These are phyloP conservation scores for Mormyrus lacerda DNA, from an alignment of 2,113 vertebrate genomes.

Conservation along the genomic window DNA sequence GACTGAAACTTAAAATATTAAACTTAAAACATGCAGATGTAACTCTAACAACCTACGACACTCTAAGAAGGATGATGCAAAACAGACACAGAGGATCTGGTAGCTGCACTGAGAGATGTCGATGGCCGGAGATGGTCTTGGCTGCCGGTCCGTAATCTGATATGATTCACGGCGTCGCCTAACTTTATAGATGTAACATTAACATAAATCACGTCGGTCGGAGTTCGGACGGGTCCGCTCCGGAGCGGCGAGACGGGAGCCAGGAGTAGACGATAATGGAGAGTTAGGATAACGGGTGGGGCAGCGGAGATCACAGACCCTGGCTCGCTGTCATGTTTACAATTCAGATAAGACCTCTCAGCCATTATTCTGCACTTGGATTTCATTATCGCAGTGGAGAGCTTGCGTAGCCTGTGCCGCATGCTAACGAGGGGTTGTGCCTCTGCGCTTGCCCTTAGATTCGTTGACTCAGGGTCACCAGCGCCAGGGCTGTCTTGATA, in stretches of 20 bases:
- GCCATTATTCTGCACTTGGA: conserved; percentile 30
- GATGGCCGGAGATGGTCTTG: conserved; percentile 49
- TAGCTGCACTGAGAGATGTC: conserved; percentile 48
- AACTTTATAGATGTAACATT: conserved; percentile 71
- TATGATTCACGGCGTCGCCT: conserved; percentile 73
- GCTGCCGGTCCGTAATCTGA: conserved; percentile 63
- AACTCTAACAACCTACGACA: neutral
- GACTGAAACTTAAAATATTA: neutral
- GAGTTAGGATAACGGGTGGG: conserved; percentile 51
- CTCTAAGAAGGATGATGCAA: neutral
- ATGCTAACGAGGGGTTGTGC: neutral
- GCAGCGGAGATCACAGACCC: conserved; percentile 44
- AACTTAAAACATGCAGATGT: neutral
- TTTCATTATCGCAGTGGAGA: conserved; percentile 23
- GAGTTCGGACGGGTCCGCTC: conserved; percentile 62
- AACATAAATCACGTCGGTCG: conserved; percentile 68
- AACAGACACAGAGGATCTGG: neutral
- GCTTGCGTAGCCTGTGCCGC: neutral
- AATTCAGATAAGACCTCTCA: conserved; percentile 23
- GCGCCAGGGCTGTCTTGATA: neutral
- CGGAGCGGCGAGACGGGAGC: conserved; percentile 52
- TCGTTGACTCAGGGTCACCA: neutral
- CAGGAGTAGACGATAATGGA: conserved; percentile 63
- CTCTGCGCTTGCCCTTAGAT: neutral
- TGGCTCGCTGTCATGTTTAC: conserved; percentile 36